These are phyloP conservation scores for Halcyon leucocephala DNA, from an alignment of 2,797 vertebrate genomes.

Conservation along the genomic window DNA sequence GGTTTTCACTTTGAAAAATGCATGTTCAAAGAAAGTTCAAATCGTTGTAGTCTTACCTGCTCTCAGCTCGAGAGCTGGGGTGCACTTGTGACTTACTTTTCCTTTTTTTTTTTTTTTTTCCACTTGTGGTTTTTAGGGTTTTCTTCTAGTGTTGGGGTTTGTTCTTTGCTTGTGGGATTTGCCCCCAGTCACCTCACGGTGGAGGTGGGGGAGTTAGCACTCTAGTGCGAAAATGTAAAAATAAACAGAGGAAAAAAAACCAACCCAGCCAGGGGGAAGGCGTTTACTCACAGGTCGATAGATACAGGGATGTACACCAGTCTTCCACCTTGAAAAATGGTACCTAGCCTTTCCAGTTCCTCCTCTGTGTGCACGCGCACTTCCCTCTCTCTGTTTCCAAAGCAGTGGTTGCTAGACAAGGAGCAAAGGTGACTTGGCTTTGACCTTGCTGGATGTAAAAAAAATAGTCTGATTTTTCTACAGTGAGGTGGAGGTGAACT, in stretches of 20 bases:
- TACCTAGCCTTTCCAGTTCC: slow-evolving; percentile 25
- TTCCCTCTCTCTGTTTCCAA: background rate
- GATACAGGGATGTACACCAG: slow-evolving; percentile 48
- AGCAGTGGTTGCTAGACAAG: background rate
- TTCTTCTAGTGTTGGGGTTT: slow-evolving; percentile 12
- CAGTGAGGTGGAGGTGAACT: background rate
- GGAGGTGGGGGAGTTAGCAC: background rate
- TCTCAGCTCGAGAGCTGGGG: background rate
- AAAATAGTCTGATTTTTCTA: background rate
- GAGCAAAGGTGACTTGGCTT: background rate
- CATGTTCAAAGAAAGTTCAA: slow-evolving; percentile 42
- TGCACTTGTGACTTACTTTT: slow-evolving; percentile 44
- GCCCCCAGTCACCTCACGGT: background rate
- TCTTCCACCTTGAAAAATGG: slow-evolving; percentile 61
- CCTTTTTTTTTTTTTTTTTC: background rate
- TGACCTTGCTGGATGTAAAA: background rate
- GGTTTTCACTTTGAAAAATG: slow-evolving; percentile 42
- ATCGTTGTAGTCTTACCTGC: slow-evolving; percentile 47
- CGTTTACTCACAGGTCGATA: slow-evolving; percentile 1
- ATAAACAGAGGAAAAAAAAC: background rate
- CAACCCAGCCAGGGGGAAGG: slow-evolving; percentile 21
- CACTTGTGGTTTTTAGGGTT: slow-evolving; percentile 23
- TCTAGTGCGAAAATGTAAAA: background rate
- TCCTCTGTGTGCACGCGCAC: background rate
- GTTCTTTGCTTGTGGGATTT: slow-evolving; percentile 53